Evolutionary conservation across 2,797 vertebrate species (phyloP), one percentile per base, ranked within the genome.

Genomic region (Tolypeutes matacus): DNA sequence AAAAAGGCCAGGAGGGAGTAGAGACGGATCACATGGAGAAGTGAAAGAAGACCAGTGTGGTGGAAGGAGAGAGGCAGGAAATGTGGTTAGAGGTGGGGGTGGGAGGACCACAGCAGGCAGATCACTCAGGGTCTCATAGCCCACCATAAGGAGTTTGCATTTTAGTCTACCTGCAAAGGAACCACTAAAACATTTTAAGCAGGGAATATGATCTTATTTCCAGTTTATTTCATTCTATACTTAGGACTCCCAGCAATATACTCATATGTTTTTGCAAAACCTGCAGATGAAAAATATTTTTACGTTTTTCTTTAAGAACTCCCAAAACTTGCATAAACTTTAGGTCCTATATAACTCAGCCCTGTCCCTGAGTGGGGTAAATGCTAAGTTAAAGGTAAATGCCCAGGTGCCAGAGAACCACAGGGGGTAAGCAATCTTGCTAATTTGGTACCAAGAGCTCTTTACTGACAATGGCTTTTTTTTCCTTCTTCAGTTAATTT

Each of bases 11-110:
- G 60, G 60, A 86, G 73, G 62, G 67, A 62, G 18, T 14, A 58
- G 0, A 14, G 51, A 65, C 49, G 56, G n/a, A 89, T 82, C 34
- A 64, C 62, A 51, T 8, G 29, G 77, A 95, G 95, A 96, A 97
- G 95, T 87, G 95, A 96, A 95, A 96, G 76, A 91, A 7, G 77
- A 73, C 89, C 75, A 83, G 3, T 0, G 21, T 12, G 20, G 36
- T 4, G 25, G 42, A 95, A 97, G 94, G 91, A 89, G 93, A 98
- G 95, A 97, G 53, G 78, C 77, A 96, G 82, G 88, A 96, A 96
- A 87, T 58, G 75, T n/a, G 78, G 92, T 60, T 60, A 81, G 82
- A 86, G 34, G 36, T 4, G n/a, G 72, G 70, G 27, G n/a, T 3
- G 25, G n/a, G 62, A 56, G 18, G 53, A 56, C 17, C 9, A 46